These are phyloP conservation scores for Pantherophis vulpinus DNA, from an alignment of 2,797 vertebrate species.

Conservation along the genomic window DNA sequence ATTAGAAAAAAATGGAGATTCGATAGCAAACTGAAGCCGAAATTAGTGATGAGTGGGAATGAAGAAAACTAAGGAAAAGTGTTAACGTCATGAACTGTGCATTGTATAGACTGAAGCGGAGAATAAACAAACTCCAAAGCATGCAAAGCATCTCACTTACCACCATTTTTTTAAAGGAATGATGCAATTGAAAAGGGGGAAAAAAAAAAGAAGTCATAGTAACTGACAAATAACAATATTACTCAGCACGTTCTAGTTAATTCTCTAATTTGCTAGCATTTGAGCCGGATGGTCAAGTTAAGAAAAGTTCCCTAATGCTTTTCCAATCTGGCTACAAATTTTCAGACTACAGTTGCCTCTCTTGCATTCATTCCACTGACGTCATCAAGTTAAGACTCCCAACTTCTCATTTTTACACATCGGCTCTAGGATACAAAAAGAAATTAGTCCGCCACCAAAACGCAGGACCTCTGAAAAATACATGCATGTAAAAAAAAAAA, in stretches of 20 bases:
- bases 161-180: conserved; percentile 89
- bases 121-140: conserved; percentile 88
- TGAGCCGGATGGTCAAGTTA: background rate
- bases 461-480: background rate
- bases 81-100: conserved; percentile 81
- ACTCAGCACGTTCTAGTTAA: conserved; percentile 50
- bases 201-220: conserved; percentile 91
- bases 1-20: conserved; percentile 69
- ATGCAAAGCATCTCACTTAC: conserved; percentile 97
- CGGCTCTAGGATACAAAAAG: background rate
- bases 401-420: background rate
- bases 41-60: conserved; percentile 83
- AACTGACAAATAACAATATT: conserved; percentile 81
- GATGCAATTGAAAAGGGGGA: conserved; percentile 86
- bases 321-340: background rate
- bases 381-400: background rate
- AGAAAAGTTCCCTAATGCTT: conserved; percentile 1
- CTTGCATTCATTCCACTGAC: background rate
- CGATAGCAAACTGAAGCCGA: conserved; percentile 79
- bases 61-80: conserved; percentile 72
- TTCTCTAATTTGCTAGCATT: conserved; percentile 16
- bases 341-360: background rate
- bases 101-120: conserved; percentile 83
- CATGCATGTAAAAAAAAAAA: too few species aligned
- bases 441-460: background rate